Evolutionary conservation across 2,888 invertebrate species (phyloP), one percentile per base, ranked within the genome.

Genomic region (Zootermopsis nevadensis): DNA sequence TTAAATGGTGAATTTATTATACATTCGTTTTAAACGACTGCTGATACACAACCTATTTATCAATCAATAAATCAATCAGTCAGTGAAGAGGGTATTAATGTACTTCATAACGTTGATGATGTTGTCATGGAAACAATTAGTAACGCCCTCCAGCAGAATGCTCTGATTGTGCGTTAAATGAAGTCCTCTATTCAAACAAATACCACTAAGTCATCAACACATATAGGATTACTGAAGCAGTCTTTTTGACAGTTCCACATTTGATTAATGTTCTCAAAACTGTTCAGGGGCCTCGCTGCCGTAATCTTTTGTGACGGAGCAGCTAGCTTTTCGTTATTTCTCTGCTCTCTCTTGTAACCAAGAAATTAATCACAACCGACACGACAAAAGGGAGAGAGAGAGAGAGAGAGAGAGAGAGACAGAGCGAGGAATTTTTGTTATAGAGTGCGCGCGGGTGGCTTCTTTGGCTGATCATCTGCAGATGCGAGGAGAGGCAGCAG

Each of bases 311-410:
- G 69, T 69, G 69, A 69, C 69, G 69, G 69, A 1, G 69, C 7
- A 1, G 27, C 60, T 60, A 4, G 60, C 60, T 60, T 60, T 60
- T n/a, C 27, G 60, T 60, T 60, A 60, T 60, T 60, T 69, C 69
- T 31, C 69, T 33, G 69, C 19, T 22, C 69, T 69, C 69, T 69
- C 69, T 69, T 33, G 30, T 33, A 60, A 60, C 69, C 30, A 31
- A 69, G 69, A 69, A 69, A 69, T 69, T 69, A 69, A 69, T 69
- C 69, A 69, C 69, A 69, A 69, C 69, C 30, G 69, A 69, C 69
- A 69, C 69, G 30, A 33, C 69, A 69, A 30, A 69, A 31, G 31
- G 22, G 69, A 69, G 22, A 33, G 60, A n/a, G 24, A 7, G 60
- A 60, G 15, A 27, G n/a, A 48, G 48, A 55, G 27, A 60, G 15